Base-by-base conservation (phyloP, 2,888 invertebrate genomes). In the Melolontha melolontha region DNA sequence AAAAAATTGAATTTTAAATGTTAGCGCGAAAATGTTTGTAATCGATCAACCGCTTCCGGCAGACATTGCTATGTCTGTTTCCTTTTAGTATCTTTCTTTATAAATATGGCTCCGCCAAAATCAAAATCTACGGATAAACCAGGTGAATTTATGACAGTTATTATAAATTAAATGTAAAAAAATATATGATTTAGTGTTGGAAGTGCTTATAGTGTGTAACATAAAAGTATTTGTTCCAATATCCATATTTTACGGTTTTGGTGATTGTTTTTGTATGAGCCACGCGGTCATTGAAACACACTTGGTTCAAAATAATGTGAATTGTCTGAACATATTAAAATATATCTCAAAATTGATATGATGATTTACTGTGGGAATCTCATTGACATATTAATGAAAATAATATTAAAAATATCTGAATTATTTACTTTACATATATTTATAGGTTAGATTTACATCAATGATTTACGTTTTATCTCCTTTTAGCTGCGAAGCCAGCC, bases 91-190 rank as follows among this genome's bases (percentile, higher is more conserved):
- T 74, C 75, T 75, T 80, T 76, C 75, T 77, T 74, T 78, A 70
- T 70, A 73, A 90, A 89, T 86, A 95, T 95, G 95, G 92, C 93
- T 88, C 94, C 94, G 79, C 89, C 91, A 84, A 95, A 95, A 88
- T 91, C 87, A 74, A 88, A 88, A 81, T 83, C 93, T 83, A 89
- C 92, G 79, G 93, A 94, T 82, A 93, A 94, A 87, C 87, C 93
- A 86, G 92, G 93, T 93, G 89, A 86, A 87, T 85, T n/a, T 82
- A 64, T 65, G 16, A 39, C 7, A 49, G n/a, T 41, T 59, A 22
- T 12, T 50, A 11, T 12, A 29, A 44, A 44, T 44, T 59, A 59
- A 11, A 27, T 11, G 8, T 5, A 5, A 11, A 39, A 54, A 40
- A 55, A 55, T 12, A 27, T n/a, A 41, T 16, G 14, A 2, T 8